Evolutionary conservation across 1,140 invertebrate species (phyloP).

Genomic region (Magallana angulata): DNA sequence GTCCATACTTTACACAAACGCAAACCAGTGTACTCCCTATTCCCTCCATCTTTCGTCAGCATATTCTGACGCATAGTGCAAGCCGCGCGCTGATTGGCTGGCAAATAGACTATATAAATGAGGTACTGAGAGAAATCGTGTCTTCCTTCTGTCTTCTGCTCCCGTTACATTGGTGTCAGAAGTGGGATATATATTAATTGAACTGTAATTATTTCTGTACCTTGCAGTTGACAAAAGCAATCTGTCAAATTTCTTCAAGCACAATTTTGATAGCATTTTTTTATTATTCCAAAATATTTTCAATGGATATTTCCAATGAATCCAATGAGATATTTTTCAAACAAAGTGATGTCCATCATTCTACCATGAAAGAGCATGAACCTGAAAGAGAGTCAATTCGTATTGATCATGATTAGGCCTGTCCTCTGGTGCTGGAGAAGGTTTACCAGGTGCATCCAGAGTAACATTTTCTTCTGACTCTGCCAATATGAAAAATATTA

Average conservation of each 20-base stretch:
- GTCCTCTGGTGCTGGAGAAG: too few relatives aligned
- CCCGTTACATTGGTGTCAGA: background rate
- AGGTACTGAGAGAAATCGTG: too few relatives aligned
- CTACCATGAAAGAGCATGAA: background rate
- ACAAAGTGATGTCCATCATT: background rate
- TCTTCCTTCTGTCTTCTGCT: background rate
- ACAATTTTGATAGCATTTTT: background rate
- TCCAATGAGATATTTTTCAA: background rate
- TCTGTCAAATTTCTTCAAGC: background rate
- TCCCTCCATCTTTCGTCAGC: too few relatives aligned
- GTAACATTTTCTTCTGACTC: background rate
- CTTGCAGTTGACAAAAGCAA: background rate
- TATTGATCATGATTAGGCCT: background rate
- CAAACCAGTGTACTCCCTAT: too few relatives aligned
- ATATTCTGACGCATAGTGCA: too few relatives aligned
- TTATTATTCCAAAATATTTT: background rate
- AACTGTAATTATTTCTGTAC: background rate
- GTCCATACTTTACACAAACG: too few relatives aligned
- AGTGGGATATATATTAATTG: background rate
- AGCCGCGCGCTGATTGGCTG: too few relatives aligned
- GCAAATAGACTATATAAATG: too few relatives aligned
- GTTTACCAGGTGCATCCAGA: too few relatives aligned
- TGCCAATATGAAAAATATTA: constrained; percentile 6
- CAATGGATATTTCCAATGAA: background rate
- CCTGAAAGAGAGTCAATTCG: background rate